Evolutionary conservation across 2,797 vertebrate genomes (phyloP), one percentile per base, ranked within the genome.

Genomic region (Hozukius guyotensis): DNA sequence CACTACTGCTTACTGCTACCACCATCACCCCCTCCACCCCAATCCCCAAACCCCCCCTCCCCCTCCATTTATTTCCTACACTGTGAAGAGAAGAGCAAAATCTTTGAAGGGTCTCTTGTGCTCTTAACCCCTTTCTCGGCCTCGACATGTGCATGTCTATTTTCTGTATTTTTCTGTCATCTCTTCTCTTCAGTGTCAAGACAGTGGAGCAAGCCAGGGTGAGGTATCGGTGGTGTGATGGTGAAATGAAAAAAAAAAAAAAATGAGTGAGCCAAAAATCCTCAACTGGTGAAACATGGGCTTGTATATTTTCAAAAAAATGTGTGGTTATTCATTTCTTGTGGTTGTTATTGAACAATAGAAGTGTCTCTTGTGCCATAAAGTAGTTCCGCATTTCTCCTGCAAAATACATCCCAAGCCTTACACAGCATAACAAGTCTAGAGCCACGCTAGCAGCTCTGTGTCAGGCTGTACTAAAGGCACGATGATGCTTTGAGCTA

Each of bases 111-210:
- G 85, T 86, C 75, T 74, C 75, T 62, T 65, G 59, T 75, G 77
- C 84, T 87, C 81, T 84, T 80, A 86, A 87, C 84, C 82, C 71
- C 78, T 68, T 75, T 82, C 71, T 83, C 80, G 77, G 70, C 75
- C 59, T 90, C 73, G 52, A 76, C 78, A 78, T 68, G 67, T 70
- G 59, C 88, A 78, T 34, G 79, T 77, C 75, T 77, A 67, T 80
- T 84, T 82, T 87, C 75, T 87, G 42, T 84, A 82, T 80, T 89
- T 88, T 85, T 66, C 80, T 86, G 72, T 71, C 78, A 81, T 86
- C 70, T 75, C 70, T 53, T 72, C 63, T 74, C 60, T 56, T 86
- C 38, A 6, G 74, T 78, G 91, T 87, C 69, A 62, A 78, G 83
- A 67, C 70, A 56, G 61, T 5, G 27, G 52, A 59, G 62, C 22